Conservation (phyloP, 2,113 vertebrate genomes). For the Chionis minor region DNA sequence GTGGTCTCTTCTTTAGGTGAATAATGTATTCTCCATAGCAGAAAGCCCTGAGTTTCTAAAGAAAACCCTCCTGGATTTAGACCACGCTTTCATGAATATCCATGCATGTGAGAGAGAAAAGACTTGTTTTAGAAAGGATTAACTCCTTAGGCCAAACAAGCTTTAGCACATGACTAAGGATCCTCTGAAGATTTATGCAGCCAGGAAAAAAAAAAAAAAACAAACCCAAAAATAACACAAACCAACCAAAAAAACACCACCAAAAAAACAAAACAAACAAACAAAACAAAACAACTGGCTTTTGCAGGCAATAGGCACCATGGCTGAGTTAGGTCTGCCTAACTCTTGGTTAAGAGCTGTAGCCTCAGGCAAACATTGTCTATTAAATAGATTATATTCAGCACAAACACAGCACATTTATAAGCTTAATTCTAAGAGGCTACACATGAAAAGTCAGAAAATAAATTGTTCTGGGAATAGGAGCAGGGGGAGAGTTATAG, state of each 20-base stretch:
- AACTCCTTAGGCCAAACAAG: conserved; percentile 31
- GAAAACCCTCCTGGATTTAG: conserved; percentile 6
- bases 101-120: neutral
- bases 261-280: no score
- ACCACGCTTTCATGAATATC: neutral
- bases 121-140: conserved; percentile 29
- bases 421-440: neutral
- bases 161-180: conserved; percentile 35
- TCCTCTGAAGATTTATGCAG: conserved; percentile 25
- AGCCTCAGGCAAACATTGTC: conserved; percentile 27
- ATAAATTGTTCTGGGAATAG: neutral
- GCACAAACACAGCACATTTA: neutral
- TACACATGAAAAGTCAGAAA: conserved; percentile 10
- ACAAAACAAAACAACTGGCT: neutral
- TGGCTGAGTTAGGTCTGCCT: neutral
- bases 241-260: no score
- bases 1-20: neutral
- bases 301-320: neutral
- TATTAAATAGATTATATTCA: conserved; percentile 35
- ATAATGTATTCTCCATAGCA: neutral
- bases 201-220: neutral
- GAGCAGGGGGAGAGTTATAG: neutral
- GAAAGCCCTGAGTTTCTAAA: neutral
- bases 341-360: conserved; percentile 1
- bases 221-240: neutral